Evolutionary conservation across 2,113 vertebrate species (phyloP).

Genomic region (Pelodiscus sinensis): DNA sequence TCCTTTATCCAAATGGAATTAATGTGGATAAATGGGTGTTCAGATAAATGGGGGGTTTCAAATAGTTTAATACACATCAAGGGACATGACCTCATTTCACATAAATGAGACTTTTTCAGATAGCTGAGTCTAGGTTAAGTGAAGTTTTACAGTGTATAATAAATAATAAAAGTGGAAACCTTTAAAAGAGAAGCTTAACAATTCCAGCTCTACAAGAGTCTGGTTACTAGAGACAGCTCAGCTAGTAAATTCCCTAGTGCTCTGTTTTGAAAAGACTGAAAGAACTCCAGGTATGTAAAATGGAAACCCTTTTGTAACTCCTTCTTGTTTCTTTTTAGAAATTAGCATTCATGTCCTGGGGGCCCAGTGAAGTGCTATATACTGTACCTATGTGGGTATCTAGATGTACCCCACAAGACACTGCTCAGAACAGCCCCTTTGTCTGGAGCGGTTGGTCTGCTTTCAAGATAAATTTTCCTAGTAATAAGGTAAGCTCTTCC

Average conservation of each 20-base stretch:
- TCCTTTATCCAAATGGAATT: constrained; percentile 41
- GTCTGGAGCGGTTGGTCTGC: not conserved
- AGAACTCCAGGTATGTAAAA: not conserved
- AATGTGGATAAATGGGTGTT: constrained; percentile 13
- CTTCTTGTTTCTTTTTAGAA: not conserved
- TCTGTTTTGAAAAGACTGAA: not conserved
- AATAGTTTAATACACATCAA: constrained; percentile 41
- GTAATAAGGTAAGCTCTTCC: not conserved
- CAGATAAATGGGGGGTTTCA: constrained; percentile 38
- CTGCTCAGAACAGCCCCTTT: not conserved
- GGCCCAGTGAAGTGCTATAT: not conserved
- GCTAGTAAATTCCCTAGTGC: not conserved
- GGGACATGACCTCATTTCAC: constrained; percentile 59
- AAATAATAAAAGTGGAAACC: constrained; percentile 45
- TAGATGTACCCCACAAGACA: not conserved
- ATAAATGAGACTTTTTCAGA: constrained; percentile 1
- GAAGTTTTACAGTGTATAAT: constrained; percentile 28
- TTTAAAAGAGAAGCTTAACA: constrained; percentile 2
- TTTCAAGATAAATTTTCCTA: not conserved
- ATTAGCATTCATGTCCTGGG: not conserved
- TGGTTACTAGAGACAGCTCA: not conserved
- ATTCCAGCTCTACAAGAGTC: not conserved
- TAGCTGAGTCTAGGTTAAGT: constrained; percentile 35
- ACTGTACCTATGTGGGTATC: not conserved
- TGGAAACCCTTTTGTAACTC: not conserved